These are phyloP conservation scores for Gila orcuttii DNA, from an alignment of 2,113 vertebrate species.

Conservation along the genomic window DNA sequence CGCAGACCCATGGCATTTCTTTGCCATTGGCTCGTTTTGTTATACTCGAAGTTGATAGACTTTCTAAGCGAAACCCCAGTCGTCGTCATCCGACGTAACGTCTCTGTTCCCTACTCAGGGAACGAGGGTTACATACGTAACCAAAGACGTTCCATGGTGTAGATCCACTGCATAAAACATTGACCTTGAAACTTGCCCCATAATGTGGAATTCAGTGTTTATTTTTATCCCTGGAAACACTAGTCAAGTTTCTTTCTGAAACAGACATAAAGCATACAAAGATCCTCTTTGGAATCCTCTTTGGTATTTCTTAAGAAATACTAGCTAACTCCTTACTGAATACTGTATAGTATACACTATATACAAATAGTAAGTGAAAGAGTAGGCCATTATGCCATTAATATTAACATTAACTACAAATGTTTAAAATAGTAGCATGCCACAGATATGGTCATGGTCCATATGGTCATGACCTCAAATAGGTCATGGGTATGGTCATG, in stretches of 20 bases:
- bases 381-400: not conserved
- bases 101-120: no score
- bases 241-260: not conserved
- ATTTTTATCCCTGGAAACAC: not conserved
- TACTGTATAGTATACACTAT: not conserved
- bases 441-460: not conserved
- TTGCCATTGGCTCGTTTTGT: no score
- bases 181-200: not conserved
- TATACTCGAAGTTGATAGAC: no score
- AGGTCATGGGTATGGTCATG: not conserved
- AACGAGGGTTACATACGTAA: no score
- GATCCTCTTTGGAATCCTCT: not conserved
- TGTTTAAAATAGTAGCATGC: not conserved
- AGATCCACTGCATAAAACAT: not conserved
- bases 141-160: no score
- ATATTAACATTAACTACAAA: not conserved
- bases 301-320: no score
- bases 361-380: not conserved
- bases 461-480: no score
- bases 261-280: not conserved
- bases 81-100: no score
- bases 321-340: not conserved
- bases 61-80: no score
- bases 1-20: no score
- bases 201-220: slow-evolving; percentile 7